A percentile compares a stretch with the other conserved stretches of the same genome.
Conservation (phyloP, 2,888 invertebrate species). For the Hesperia comma region DNA sequence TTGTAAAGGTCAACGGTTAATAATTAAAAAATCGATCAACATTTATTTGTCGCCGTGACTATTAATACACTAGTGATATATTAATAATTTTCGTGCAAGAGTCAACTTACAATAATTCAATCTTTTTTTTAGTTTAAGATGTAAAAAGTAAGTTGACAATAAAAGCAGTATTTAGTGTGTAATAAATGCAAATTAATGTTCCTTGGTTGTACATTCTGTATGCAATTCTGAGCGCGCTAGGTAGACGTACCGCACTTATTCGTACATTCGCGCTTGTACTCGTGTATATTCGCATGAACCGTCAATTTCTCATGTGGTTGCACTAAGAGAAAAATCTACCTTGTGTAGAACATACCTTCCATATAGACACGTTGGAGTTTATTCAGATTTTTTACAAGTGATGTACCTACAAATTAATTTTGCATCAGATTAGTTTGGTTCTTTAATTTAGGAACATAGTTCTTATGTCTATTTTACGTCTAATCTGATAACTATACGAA, state of each 20-base stretch:
- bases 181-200: not conserved
- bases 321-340: slow-evolving; percentile 3
- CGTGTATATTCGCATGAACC: slow-evolving; percentile 7
- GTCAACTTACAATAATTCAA: no score
- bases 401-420: no score
- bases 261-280: slow-evolving; percentile 1
- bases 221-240: not conserved
- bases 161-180: not conserved
- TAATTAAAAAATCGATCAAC: no score
- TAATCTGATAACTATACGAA: no score
- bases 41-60: no score
- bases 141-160: not conserved
- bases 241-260: slow-evolving; percentile 1
- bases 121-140: no score
- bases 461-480: no score
- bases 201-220: not conserved
- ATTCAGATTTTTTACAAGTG: not conserved
- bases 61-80: no score
- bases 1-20: no score
- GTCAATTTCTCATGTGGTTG: slow-evolving; percentile 3
- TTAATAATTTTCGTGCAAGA: no score
- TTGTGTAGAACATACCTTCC: not conserved
- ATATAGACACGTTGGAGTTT: not conserved
- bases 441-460: no score
- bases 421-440: no score